Evolutionary conservation across 2,113 vertebrate genomes (phyloP).

Genomic region (Kobus ellipsiprymnus): DNA sequence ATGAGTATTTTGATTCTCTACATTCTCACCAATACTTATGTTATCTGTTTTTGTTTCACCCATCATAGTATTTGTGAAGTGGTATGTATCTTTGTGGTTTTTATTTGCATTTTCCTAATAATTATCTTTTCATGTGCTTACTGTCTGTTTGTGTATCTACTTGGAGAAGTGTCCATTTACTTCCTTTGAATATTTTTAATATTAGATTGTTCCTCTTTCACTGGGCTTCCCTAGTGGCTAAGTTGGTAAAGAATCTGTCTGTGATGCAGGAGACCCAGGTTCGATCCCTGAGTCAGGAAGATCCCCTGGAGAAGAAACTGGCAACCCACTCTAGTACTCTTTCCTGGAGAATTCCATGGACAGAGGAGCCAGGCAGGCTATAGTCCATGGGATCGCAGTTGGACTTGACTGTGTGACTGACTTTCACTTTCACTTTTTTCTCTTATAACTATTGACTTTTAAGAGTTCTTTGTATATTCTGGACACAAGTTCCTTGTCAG

Average conservation of each 20-base stretch:
- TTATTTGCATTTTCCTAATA: constrained; percentile 28
- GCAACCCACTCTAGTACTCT: not conserved
- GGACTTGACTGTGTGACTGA: not conserved
- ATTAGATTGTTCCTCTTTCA: not conserved
- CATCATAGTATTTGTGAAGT: not conserved
- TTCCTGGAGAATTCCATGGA: not conserved
- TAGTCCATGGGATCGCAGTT: not conserved
- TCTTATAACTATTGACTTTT: not conserved
- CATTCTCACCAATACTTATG: not conserved
- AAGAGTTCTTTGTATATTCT: not conserved
- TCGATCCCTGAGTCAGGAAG: not conserved
- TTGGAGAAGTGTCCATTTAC: constrained; percentile 1
- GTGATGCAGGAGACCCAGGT: not conserved
- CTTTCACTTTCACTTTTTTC: not conserved
- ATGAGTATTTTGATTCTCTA: not conserved
- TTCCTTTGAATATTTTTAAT: not conserved
- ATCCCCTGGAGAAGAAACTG: not conserved
- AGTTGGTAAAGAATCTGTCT: not conserved
- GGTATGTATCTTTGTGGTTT: not conserved
- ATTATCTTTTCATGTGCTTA: not conserved
- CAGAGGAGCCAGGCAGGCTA: not conserved
- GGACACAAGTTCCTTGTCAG: not conserved
- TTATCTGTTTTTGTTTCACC: not conserved
- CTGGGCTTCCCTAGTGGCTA: not conserved
- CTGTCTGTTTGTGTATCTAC: not conserved